These are phyloP conservation scores for Liparis tanakae DNA, from an alignment of 2,797 vertebrate genomes.

Conservation along the genomic window DNA sequence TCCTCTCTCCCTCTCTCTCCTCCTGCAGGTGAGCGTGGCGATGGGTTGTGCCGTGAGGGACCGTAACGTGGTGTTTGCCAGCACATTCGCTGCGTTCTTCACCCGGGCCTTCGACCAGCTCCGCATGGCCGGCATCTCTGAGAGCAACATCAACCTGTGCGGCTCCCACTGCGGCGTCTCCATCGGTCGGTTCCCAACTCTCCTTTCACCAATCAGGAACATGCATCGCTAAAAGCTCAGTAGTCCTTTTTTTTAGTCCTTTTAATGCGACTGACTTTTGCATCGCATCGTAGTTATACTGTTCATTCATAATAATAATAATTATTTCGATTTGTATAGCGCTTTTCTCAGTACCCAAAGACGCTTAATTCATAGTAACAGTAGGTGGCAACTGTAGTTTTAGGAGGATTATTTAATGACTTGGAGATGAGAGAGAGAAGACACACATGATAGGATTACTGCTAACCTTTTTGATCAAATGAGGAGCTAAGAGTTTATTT, in stretches of 20 bases:
- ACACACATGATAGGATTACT: background rate
- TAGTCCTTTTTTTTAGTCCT: background rate
- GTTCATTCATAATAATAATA: too few relatives aligned
- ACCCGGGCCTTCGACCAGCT: slow-evolving; percentile 92
- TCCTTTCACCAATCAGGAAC: background rate
- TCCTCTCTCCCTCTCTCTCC: background rate
- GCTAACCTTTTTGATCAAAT: background rate
- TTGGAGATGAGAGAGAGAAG: too few relatives aligned
- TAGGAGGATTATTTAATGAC: too few relatives aligned
- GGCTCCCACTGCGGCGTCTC: slow-evolving; percentile 96
- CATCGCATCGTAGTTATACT: too few relatives aligned
- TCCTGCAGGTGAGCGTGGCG: slow-evolving; percentile 90
- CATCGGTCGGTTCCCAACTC: slow-evolving; percentile 85
- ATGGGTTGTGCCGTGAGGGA: slow-evolving; percentile 90
- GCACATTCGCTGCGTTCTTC: slow-evolving; percentile 94
- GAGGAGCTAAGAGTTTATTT: too few relatives aligned
- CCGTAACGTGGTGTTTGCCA: slow-evolving; percentile 92
- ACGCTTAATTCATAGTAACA: too few relatives aligned
- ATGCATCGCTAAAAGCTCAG: too few relatives aligned
- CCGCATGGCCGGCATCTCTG: slow-evolving; percentile 96
- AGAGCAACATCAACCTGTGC: slow-evolving; percentile 96
- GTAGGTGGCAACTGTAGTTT: too few relatives aligned
- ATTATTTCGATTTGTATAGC: too few relatives aligned
- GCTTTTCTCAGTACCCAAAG: too few relatives aligned
- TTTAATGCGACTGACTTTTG: background rate